Base-by-base conservation (phyloP, 1,140 invertebrate genomes). In the Coenobita brevimanus region DNA sequence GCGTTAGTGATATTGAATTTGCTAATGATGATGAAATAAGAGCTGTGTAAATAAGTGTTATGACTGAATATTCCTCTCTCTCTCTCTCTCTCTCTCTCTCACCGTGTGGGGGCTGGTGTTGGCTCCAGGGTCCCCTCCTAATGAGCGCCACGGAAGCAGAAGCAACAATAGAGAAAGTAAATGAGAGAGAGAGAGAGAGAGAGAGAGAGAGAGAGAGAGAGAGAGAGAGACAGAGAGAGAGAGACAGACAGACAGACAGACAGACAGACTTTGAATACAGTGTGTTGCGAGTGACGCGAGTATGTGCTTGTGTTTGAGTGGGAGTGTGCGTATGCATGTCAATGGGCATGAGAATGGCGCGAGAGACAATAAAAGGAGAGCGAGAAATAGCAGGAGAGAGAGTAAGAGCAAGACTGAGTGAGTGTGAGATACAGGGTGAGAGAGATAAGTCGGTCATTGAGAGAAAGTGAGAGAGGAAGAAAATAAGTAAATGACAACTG, bases 151-250 rank as follows among this genome's bases (percentile, higher is more conserved):
- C n/a, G n/a, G n/a, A n/a, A n/a, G n/a, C n/a, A n/a, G n/a, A n/a
- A n/a, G n/a, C n/a, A n/a, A n/a, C n/a, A n/a, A n/a, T n/a, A 62
- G 60, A 62, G 60, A 62, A 27, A 62, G 60, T n/a, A 27, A 4
- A 27, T 62, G 60, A 62, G 60, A 17, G 15, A 17, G 60, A 4
- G 60, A 62, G 60, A 62, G 60, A 62, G 60, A 62, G 60, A n/a
- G 3, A 62, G 60, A 62, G 60, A 62, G 60, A 71, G 36, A 71
- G 36, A 73, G 69, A 73, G 21, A 73, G 30, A 73, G 36, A 73
- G 69, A 33, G 36, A 33, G 69, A 13, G 21, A 36, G 69, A 73
- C 3, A 73, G 69, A 73, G 69, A 73, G 60, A 62, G 60, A 62
- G 60, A 4, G 60, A 4, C 21, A 62, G 60, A 62, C 21, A 62